Evolutionary conservation across 1,140 invertebrate species (phyloP), one percentile per base, ranked within the genome.

Genomic region (Tetramorium simillimum): DNA sequence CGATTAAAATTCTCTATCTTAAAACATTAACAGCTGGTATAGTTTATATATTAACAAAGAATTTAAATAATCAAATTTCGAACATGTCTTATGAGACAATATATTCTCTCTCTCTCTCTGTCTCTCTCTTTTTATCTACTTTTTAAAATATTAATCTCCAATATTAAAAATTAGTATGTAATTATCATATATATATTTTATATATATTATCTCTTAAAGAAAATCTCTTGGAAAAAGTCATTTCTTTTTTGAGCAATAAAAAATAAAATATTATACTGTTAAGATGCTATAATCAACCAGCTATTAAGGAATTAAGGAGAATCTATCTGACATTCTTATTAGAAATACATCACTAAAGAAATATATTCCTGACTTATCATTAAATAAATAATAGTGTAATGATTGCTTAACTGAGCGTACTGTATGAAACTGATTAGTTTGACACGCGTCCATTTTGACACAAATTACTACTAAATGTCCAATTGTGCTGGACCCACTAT

Each of bases 361-460:
- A 75, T 73, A 46, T 75, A 37, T 72, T 73, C 24, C 24, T 60
- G 37, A 72, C 53, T 75, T 75, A 75, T 37, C 28, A 40, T 75
- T 60, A 60, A 82, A 84, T 49, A 84, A 84, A 73, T 49, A 60
- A 82, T 60, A 75, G 56, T 69, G 16, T 43, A 33, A 84, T 62
- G 69, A 84, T 84, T 49, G 24, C 53, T 82, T 46, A 73, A 84
- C 80, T 84, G 53, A 84, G 40, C 53, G 49, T 75, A 73, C 24
- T 72, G 33, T n/a, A 73, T 49, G 46, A 84, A 84, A 84, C 53
- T 60, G 18, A 84, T 84, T 40, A 56, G 21, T 84, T 75, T 75
- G 80, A 84, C 80, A 84, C 69, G 80, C 80, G 80, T 84, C 69
- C 80, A 75, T 60, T 84, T 84, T 73, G 69, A 84, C 69, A 84